Percentiles rank a stretch among this genome's conserved stretches.
These are phyloP conservation scores for Odocoileus virginianus DNA, from an alignment of 2,113 vertebrate species.

Conservation along the genomic window DNA sequence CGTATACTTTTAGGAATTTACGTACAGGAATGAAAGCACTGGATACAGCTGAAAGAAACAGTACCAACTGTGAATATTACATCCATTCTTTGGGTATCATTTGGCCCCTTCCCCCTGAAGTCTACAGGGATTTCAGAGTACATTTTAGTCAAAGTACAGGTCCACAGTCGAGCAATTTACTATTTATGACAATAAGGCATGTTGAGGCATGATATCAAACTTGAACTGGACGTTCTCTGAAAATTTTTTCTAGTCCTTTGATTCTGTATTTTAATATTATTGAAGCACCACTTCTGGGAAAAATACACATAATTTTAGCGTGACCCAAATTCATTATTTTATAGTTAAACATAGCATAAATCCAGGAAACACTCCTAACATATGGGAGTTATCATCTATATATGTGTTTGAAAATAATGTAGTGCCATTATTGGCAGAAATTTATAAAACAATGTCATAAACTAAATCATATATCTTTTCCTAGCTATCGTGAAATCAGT, in stretches of 20 bases:
- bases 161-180: not conserved
- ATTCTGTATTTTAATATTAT: slow-evolving; percentile 11
- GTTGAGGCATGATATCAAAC: not conserved
- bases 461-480: not conserved
- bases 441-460: slow-evolving; percentile 36
- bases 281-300: slow-evolving; percentile 1
- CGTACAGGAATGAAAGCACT: not conserved
- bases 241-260: not conserved
- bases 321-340: slow-evolving; percentile 29
- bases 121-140: slow-evolving; percentile 11
- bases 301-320: not conserved
- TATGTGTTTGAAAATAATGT: slow-evolving; percentile 20
- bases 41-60: not conserved
- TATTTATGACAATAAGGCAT: not conserved
- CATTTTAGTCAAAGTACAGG: not conserved
- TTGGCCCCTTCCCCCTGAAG: not conserved
- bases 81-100: not conserved
- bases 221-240: not conserved
- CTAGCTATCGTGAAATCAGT: not conserved
- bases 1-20: not conserved
- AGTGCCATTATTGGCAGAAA: not conserved
- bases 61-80: not conserved
- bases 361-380: not conserved
- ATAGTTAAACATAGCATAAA: not conserved
- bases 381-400: not conserved